Base-by-base conservation (phyloP, 92 coral and sea anemone genomes). In the Siderastrea siderea region DNA sequence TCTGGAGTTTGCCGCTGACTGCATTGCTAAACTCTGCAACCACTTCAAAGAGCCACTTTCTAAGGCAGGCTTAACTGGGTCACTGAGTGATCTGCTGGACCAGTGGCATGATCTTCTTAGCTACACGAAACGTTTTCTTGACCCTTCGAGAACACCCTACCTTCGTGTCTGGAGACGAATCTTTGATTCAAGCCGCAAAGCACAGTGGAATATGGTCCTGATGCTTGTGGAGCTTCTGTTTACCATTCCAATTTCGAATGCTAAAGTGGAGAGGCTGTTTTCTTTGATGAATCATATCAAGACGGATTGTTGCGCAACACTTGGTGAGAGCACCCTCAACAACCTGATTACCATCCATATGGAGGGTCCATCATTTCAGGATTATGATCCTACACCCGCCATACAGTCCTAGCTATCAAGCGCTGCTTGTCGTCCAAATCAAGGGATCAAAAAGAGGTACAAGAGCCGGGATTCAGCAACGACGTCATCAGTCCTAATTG, bases 181-280 rank as follows among this genome's bases (percentile, higher is more conserved):
- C 89, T 91, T 88, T 74, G 85, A 84, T 78, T 91, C 93, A 71
- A 62, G 85, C 53, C 77, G 74, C 72, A 91, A 90, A 66, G 73
- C 60, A 16, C 71, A 89, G 83, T 93, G 93, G 93, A 75, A 86
- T 52, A 86, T 84, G 86, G 94, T 88, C 75, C 86, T 93, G 44
- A 81, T 88, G 57, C 80, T 88, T 54, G 89, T 88, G 58, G 94
- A 94, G 85, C 91, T 91, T 83, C 83, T 94, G 60, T 91, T 94
- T 68, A 47, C 91, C 78, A 91, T 91, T 75, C 93, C 94, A 63
- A 92, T 94, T 68, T 91, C 96, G 15, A 93, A 88, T 84, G 91
- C 93, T 80, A 94, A 94, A 82, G 91, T 91, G 57, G 94, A 94
- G 84, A 84, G 94, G 81, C 75, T 94, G 86, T 91, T 91, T 79